Evolutionary conservation across 2,113 vertebrate genomes (phyloP), one percentile per base, ranked within the genome.

Genomic region (Himantopus leucocephalus): DNA sequence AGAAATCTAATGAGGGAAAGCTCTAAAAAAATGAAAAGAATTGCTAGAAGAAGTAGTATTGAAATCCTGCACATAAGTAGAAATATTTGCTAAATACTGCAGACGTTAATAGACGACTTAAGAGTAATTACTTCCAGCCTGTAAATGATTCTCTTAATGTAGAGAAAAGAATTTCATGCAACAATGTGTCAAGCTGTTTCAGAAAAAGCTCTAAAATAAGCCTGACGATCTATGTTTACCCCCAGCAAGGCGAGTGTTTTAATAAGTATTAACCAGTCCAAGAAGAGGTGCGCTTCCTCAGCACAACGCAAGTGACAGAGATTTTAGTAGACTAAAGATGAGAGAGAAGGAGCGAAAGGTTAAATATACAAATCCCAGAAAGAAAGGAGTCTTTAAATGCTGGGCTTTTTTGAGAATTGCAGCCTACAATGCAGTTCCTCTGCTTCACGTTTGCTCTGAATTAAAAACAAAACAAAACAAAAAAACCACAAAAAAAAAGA

Each of bases 1-100:
- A 95, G 93, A 96, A 96, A 95, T 53, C 77, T 95, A 92, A 96
- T 82, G 81, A 97, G 81, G 29, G 79, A 94, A 96, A 87, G 62
- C 91, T 94, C 62, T 76, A 62, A 80, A 95, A 87, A 82, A 37
- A 4, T 20, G 0, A 80, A 86, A 86, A 67, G 47, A 85, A 82
- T 70, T 94, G 79, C 63, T 88, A 85, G 63, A 95, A 91, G 76
- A 96, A 77, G 41, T 94, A 83, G 55, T 85, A 66, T 8, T 74
- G 47, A 92, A 83, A 83, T 74, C 22, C n/a, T 80, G 75, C 41
- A 83, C 21, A 56, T n/a, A 83, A 77, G 45, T 73, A 88, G 67
- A 85, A 92, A 88, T 80, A 83, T 37, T 96, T 96, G 9, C 55
- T 92, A 88, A 92, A 90, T 59, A 70, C 7, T 58, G 73, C 45